Conservation (phyloP, 1,140 invertebrate genomes). For the Sycophaga agraensis region DNA sequence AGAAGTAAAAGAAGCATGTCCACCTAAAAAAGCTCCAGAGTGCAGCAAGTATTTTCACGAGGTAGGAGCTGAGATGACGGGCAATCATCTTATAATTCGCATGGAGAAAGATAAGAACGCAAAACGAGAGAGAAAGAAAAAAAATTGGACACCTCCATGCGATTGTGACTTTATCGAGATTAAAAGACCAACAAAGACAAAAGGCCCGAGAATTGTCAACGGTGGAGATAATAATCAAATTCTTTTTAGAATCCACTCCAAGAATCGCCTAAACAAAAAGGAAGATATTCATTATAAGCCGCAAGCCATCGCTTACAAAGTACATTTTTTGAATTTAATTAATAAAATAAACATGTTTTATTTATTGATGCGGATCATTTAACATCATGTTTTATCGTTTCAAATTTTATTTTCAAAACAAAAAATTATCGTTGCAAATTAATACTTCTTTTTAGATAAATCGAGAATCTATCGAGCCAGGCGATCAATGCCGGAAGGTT, state of each 20-base stretch:
- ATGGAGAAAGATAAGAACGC: constrained; percentile 48
- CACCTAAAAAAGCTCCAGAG: not conserved
- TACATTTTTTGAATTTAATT: constrained; percentile 7
- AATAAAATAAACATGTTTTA: not conserved
- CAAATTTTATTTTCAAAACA: too few species aligned
- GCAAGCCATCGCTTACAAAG: constrained; percentile 41
- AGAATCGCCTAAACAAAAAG: constrained; percentile 17
- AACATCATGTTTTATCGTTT: too few species aligned
- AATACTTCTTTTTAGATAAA: too few species aligned
- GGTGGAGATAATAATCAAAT: constrained; percentile 44
- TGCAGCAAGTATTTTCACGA: constrained; percentile 43
- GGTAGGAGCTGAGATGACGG: constrained; percentile 44
- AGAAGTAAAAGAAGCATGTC: not conserved
- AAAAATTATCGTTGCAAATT: too few species aligned
- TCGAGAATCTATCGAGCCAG: too few species aligned
- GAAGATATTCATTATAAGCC: constrained; percentile 32
- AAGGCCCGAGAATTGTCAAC: constrained; percentile 47
- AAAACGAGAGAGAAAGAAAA: constrained; percentile 29
- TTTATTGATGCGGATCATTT: too few species aligned
- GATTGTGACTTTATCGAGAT: constrained; percentile 48
- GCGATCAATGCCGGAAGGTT: constrained; percentile 41
- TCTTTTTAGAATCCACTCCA: constrained; percentile 44
- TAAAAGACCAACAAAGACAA: constrained; percentile 39
- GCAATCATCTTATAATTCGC: constrained; percentile 49
- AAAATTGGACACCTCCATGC: constrained; percentile 45